A percentile compares a stretch with the other conserved stretches of the same genome.
Conservation (phyloP, 2,888 invertebrate species). For the Brassicogethes aeneus region DNA sequence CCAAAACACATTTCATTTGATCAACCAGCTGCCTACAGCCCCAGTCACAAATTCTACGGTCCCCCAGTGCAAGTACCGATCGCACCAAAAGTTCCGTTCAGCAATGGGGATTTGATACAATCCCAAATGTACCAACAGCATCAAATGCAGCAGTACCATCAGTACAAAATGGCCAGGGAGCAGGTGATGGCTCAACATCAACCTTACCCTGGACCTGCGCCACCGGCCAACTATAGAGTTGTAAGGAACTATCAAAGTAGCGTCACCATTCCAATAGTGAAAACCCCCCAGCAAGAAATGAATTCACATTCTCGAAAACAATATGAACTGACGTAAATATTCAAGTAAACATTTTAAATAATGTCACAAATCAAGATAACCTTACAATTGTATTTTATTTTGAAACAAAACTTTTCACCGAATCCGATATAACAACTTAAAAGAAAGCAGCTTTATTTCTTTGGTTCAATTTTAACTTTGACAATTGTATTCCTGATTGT, state of each 20-base stretch:
- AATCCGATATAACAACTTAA: no score
- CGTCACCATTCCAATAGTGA: conserved; percentile 34
- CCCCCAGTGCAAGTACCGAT: conserved; percentile 10
- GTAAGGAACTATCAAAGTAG: conserved; percentile 31
- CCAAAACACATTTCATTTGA: conserved; percentile 32
- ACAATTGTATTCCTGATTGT: no score
- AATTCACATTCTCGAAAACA: conserved; percentile 25
- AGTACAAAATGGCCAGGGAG: conserved; percentile 33
- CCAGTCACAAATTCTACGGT: conserved; percentile 27
- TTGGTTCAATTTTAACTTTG: no score
- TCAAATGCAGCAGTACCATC: conserved; percentile 32
- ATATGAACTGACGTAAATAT: conserved; percentile 31
- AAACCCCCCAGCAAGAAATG: conserved; percentile 25
- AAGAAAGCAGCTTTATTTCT: no score
- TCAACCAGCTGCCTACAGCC: conserved; percentile 20
- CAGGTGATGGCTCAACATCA: conserved; percentile 32
- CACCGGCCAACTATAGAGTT: conserved; percentile 16
- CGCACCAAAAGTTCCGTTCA: conserved; percentile 18
- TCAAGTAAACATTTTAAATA: no score
- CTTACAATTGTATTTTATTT: no score
- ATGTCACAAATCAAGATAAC: no score
- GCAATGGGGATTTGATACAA: conserved; percentile 34
- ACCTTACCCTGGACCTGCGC: conserved; percentile 10
- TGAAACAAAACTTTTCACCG: no score
- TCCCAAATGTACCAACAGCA: conserved; percentile 35